Conservation (phyloP, 2,113 vertebrate genomes). For the Saccopteryx leptura region DNA sequence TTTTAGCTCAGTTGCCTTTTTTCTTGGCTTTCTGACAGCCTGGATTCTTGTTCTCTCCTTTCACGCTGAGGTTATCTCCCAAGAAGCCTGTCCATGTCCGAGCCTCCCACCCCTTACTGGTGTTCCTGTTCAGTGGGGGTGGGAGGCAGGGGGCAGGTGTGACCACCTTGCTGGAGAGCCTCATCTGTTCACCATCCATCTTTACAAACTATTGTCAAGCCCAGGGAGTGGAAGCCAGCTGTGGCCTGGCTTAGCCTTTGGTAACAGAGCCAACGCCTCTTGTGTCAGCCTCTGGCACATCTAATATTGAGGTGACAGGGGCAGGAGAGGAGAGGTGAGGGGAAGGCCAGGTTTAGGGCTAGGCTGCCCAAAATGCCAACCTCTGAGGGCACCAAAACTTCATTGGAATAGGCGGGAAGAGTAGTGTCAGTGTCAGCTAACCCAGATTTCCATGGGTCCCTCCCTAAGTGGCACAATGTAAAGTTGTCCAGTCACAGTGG, state of each 20-base stretch:
- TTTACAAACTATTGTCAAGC: background rate
- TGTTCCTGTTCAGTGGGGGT: fast-evolving
- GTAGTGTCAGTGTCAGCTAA: fast-evolving
- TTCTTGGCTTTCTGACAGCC: background rate
- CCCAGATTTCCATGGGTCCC: fast-evolving
- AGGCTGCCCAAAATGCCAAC: background rate
- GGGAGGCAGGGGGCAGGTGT: background rate
- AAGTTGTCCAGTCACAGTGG: fast-evolving
- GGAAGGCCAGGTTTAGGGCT: background rate
- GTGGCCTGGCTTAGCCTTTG: background rate
- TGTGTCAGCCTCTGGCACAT: background rate
- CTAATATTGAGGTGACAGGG: background rate
- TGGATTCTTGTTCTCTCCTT: background rate
- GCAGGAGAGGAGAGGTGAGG: background rate
- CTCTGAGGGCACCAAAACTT: background rate
- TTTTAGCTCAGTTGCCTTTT: conserved; percentile 23
- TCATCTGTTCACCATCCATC: background rate
- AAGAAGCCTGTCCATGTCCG: background rate
- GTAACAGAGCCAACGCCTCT: background rate
- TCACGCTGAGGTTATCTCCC: background rate
- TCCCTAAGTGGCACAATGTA: fast-evolving
- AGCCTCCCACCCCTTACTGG: background rate
- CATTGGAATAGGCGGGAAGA: fast-evolving
- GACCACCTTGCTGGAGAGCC: fast-evolving
- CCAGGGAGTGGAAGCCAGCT: background rate